phyloP scores from a whole-genome alignment of 2,113 vertebrate species.

The Morone chrysops region DNA sequence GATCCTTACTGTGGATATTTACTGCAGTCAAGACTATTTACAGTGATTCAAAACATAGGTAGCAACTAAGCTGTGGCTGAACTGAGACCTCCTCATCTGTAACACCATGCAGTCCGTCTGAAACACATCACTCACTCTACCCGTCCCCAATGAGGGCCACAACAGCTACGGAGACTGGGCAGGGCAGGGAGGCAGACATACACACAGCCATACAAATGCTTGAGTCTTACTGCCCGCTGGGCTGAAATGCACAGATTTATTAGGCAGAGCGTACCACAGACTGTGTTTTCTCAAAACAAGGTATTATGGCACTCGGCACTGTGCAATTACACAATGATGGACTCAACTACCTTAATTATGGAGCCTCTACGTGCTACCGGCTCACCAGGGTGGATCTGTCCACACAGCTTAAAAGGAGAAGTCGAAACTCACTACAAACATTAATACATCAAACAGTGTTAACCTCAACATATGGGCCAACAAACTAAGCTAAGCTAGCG shows the following conservation, averaged over 20 bases:
- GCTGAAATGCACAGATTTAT: constrained; percentile 63
- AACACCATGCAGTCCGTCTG: constrained; percentile 1
- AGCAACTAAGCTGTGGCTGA: constrained; percentile 8
- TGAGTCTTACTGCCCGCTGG: constrained; percentile 20
- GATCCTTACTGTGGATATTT: not conserved
- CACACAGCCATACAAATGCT: constrained; percentile 27
- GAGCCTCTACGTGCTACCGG: constrained; percentile 47
- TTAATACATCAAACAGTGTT: constrained; percentile 49
- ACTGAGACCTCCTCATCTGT: constrained; percentile 1
- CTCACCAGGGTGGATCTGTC: constrained; percentile 57
- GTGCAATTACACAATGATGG: constrained; percentile 75
- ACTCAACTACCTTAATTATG: constrained; percentile 68
- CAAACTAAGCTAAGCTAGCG: constrained; percentile 35
- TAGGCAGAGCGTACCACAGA: constrained; percentile 27
- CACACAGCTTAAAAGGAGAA: constrained; percentile 37
- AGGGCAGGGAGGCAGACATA: constrained; percentile 19
- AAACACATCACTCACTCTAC: constrained; percentile 16
- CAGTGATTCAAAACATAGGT: not conserved
- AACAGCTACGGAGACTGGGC: constrained; percentile 6
- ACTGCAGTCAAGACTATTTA: constrained; percentile 7
- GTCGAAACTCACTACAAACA: constrained; percentile 34
- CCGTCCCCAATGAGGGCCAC: constrained; percentile 3
- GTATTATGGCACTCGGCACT: constrained; percentile 54
- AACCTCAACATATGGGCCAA: constrained; percentile 42
- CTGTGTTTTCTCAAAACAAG: constrained; percentile 70